Evolutionary conservation across 1,140 invertebrate genomes (phyloP).

Genomic region (Doryteuthis pealeii): DNA sequence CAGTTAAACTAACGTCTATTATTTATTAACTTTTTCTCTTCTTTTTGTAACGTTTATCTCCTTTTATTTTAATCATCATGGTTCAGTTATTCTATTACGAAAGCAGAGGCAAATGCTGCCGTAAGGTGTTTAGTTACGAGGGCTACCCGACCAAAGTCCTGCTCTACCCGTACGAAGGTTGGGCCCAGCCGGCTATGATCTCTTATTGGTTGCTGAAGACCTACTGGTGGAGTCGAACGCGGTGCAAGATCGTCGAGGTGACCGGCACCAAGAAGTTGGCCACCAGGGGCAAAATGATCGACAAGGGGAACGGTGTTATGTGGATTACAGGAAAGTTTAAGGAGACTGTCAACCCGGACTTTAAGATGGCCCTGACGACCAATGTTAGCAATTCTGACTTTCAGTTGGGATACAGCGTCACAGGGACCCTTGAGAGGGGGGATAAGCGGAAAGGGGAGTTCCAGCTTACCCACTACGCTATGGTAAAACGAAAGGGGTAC

Average conservation of each 20-base stretch:
- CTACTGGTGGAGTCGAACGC: conserved; percentile 79
- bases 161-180: conserved; percentile 82
- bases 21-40: too few species aligned
- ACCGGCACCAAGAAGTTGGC: conserved; percentile 76
- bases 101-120: conserved; percentile 72
- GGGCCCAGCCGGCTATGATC: conserved; percentile 79
- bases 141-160: conserved; percentile 75
- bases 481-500: conserved; percentile 70
- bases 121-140: conserved; percentile 72
- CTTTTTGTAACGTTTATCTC: too few species aligned
- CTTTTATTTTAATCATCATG: too few species aligned
- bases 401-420: conserved; percentile 86
- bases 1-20: too few species aligned
- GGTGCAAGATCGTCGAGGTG: conserved; percentile 78
- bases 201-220: conserved; percentile 85
- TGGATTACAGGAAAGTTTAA: conserved; percentile 83
- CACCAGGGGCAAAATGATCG: conserved; percentile 77
- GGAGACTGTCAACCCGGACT: conserved; percentile 62
- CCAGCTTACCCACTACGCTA: conserved; percentile 83
- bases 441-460: conserved; percentile 68
- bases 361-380: conserved; percentile 73
- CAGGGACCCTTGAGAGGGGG: conserved; percentile 80
- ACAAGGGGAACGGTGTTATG: conserved; percentile 74
- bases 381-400: conserved; percentile 79
- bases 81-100: conserved; percentile 76